A percentile compares a stretch with the other conserved stretches of the same genome.
phyloP scores from a whole-genome alignment of 1,140 invertebrate species.

The Schlechtendalia chinensis region DNA sequence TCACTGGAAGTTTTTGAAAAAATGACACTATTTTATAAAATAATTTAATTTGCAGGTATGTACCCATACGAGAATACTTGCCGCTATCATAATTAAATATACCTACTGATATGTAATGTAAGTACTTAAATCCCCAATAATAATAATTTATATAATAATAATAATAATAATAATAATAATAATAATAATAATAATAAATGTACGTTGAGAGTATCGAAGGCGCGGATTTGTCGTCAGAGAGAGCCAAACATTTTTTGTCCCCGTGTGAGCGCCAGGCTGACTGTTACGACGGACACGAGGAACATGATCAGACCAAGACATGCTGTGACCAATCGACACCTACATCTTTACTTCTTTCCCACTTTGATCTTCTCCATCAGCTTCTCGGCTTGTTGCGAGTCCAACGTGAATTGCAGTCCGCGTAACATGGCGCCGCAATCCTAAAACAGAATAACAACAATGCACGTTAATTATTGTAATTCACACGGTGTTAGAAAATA shows the following conservation, averaged over 20 bases:
- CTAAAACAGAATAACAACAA: background rate
- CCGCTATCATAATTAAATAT: too few species aligned
- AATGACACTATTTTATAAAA: too few species aligned
- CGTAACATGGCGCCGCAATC: constrained; percentile 45
- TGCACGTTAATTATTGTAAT: too few species aligned
- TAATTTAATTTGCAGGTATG: too few species aligned
- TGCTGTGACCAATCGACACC: constrained; percentile 64
- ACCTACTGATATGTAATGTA: too few species aligned
- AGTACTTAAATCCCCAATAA: too few species aligned
- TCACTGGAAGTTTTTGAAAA: background rate
- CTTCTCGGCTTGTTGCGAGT: constrained; percentile 64
- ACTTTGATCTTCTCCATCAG: constrained; percentile 60
- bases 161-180: background rate
- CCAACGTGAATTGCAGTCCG: constrained; percentile 64
- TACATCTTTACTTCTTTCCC: constrained; percentile 65
- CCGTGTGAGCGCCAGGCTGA: constrained; percentile 65
- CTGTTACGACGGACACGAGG: constrained; percentile 65
- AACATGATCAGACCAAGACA: constrained; percentile 67
- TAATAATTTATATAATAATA: too few species aligned
- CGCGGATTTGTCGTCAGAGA: constrained; percentile 56
- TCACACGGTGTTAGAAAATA: too few species aligned
- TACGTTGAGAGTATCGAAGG: background rate
- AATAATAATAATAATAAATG: background rate
- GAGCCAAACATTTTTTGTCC: constrained; percentile 69
- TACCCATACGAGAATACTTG: too few species aligned